Evolutionary conservation across 2,888 invertebrate species (phyloP), one percentile per base, ranked within the genome.

Genomic region (Drosophila lacicola): DNA sequence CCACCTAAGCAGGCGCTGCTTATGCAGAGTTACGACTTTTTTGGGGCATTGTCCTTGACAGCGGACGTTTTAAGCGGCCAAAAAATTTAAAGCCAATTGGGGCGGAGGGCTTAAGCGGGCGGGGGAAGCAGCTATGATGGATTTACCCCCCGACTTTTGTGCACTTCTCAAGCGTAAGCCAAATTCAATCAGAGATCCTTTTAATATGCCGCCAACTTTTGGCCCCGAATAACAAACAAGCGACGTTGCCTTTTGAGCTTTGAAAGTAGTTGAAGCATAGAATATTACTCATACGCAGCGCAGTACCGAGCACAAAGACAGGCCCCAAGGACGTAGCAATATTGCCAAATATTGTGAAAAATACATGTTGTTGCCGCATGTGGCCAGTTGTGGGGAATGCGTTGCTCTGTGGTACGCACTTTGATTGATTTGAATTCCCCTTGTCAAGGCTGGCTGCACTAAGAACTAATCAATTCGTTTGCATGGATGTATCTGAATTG

Each of bases 221-320:
- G 33, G 34, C 45, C 39, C 45, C 39, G 29, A 25, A 51, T 9
- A 8, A 55, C n/a, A 55, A 45, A 21, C 29, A 8, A 44, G 10
- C 41, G 49, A 37, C 19, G 50, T 33, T 37, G 66, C 29, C 51
- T 36, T 44, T 55, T 57, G 44, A 51, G 60, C 44, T 41, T 37
- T 45, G 39, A 55, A 51, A 65, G 55, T 63, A 65, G 64, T 65
- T 77, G 67, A 79, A 72, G 64, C 84, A 72, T 72, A 49, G 82
- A 71, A 81, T 81, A 79, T 86, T 86, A 83, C 83, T 61, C 81
- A 79, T 79, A 83, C 83, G 81, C 76, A 77, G 34, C 56, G n/a
- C 55, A 53, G 67, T 44, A 55, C 58, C n/a, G 39, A 13, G 21
- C 21, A 39, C 37, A 49, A 2, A n/a, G 21, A n/a, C 14, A 3